phyloP scores from a whole-genome alignment of 2,797 vertebrate genomes.

The Gambelia wislizenii region DNA sequence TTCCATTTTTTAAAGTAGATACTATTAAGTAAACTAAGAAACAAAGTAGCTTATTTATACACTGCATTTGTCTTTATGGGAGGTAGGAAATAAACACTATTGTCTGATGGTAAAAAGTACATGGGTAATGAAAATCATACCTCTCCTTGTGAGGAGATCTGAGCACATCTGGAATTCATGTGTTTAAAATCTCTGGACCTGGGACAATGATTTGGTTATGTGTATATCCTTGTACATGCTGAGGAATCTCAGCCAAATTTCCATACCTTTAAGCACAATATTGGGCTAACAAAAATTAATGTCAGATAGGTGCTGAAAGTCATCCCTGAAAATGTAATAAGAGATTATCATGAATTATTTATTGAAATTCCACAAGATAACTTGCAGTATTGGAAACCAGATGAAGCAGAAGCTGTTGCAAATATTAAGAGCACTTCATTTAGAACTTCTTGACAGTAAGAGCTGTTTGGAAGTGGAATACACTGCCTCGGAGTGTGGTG shows the following conservation, averaged over 20 bases:
- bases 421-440: constrained; percentile 26
- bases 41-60: constrained; percentile 1
- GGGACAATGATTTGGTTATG: constrained; percentile 50
- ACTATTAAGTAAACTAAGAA: constrained; percentile 17
- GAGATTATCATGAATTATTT: constrained; percentile 87
- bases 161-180: constrained; percentile 62
- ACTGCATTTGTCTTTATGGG: neutral
- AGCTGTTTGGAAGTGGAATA: too few relatives aligned
- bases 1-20: too few relatives aligned
- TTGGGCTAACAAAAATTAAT: constrained; percentile 61
- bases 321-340: constrained; percentile 79
- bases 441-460: too few relatives aligned
- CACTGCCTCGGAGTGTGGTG: too few relatives aligned
- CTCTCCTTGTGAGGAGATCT: constrained; percentile 46
- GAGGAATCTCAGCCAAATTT: constrained; percentile 75
- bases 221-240: constrained; percentile 56
- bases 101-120: constrained; percentile 15
- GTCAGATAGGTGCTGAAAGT: constrained; percentile 78
- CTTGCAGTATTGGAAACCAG: constrained; percentile 71
- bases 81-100: constrained; percentile 37
- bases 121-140: constrained; percentile 48
- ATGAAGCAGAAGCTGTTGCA: constrained; percentile 54
- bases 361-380: constrained; percentile 86
- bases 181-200: constrained; percentile 61
- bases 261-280: constrained; percentile 57